Evolutionary conservation across 2,888 invertebrate genomes (phyloP).

Genomic region (Xanthia icteritia): DNA sequence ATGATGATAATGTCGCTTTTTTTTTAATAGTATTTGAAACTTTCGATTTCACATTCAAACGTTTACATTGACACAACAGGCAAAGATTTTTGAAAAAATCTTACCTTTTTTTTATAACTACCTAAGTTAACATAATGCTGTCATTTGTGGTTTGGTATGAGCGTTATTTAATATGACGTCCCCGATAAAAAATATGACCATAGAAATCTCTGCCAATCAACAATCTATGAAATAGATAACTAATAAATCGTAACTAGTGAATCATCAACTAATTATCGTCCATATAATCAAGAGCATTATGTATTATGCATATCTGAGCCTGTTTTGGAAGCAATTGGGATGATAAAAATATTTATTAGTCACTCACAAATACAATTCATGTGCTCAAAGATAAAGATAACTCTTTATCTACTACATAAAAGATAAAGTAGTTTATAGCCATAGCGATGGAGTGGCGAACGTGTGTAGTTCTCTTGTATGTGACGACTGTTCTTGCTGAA

Average conservation of each 20-base stretch:
- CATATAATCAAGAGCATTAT: background rate
- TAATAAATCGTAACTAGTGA: background rate
- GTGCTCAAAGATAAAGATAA: background rate
- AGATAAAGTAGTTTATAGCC: background rate
- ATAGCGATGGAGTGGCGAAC: conserved; percentile 28
- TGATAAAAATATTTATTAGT: background rate
- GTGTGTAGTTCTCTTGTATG: conserved; percentile 18
- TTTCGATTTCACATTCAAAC: too few relatives aligned
- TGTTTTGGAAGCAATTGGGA: background rate
- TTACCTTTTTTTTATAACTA: background rate
- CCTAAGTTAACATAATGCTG: background rate
- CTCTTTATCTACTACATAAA: background rate
- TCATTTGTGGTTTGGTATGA: background rate
- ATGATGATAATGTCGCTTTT: background rate
- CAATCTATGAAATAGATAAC: background rate
- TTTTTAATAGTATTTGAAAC: background rate
- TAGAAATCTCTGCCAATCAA: background rate
- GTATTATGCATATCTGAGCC: too few relatives aligned
- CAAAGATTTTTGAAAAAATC: too few relatives aligned
- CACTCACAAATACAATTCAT: background rate
- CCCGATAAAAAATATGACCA: background rate
- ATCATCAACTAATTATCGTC: too few relatives aligned
- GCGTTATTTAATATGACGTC: background rate
- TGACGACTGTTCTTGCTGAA: background rate
- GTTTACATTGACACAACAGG: too few relatives aligned